Evolutionary conservation across 2,797 vertebrate genomes (phyloP), one percentile per base, ranked within the genome.

Genomic region (Tachyglossus aculeatus): DNA sequence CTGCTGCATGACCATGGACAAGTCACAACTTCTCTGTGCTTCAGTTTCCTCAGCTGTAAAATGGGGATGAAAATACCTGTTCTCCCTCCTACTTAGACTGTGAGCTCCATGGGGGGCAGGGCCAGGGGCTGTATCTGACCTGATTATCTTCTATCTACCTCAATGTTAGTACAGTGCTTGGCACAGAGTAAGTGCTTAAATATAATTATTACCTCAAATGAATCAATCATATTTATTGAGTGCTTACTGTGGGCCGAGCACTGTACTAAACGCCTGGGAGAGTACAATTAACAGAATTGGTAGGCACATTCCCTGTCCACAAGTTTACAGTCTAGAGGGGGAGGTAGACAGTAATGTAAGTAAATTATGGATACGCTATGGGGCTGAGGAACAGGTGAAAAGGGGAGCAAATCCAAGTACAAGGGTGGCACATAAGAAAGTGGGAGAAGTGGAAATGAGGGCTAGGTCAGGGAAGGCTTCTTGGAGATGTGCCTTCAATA

Each of bases 31-130:
- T 60, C 51, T 78, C 71, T 43, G 50, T 73, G 48, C 56, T 82
- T 66, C 78, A 47, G 78, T 77, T 68, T 77, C 58, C 68, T 77
- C 74, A 72, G 38, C 54, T 61, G 53, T 80, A 78, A 80, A 78
- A 53, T 61, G 27, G 67, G 64, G 74, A 57, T 6, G 2, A 38
- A 69, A 64, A 77, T 69, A 64, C 59, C n/a, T 74, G 60, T 66
- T 56, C 62, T 25, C 60, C 59, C 56, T 56, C 68, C 24, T 36
- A 64, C 41, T 52, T 51, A n/a, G 67, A 73, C 34, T 37, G 16
- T 44, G 21, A 74, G 66, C 78, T 72, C 77, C 74, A 67, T 78
- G 33, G 44, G 29, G 4, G 34, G 50, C 53, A 66, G 5, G n/a
- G n/a, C n/a, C n/a, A n/a, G n/a, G n/a, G n/a, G n/a, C n/a, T n/a